Base-by-base conservation (phyloP, 2,113 vertebrate species). In the Picathartes gymnocephalus region DNA sequence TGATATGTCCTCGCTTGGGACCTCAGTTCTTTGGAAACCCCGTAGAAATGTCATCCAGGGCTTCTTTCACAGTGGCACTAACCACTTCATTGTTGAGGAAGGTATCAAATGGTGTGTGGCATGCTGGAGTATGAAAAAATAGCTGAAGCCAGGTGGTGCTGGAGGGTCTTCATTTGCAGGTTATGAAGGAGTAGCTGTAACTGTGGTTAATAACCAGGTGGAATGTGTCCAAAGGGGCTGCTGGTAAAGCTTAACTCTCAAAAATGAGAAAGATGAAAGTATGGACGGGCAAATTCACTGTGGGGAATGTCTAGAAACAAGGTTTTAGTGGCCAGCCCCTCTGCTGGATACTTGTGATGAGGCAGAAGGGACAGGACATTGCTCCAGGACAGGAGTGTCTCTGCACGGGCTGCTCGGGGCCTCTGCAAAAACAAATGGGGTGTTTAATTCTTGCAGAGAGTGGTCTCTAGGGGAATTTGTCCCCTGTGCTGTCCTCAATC, bases 31-130 rank as follows among this genome's bases (percentile, higher is more conserved):
- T 86, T 92, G 84, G 77, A 79, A 95, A 77, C 33, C 90, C 53
- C 82, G 66, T 16, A 77, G 95, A 94, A 91, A 96, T 88, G 70
- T 87, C 20, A 16, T 81, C 92, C 94, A 93, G 74, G 54, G 89
- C 82, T 79, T 62, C 90, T 96, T 79, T 94, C 88, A 95, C 77
- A 89, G 39, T 68, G 86, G 40, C 83, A 82, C 77, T 94, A 88
- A 92, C 82, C 1, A 5, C 84, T 95, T 97, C 96, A 97, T 98
- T 97, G 96, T 93, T 95, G 95, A 91, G 90, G 79, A 97, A 95
- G 96, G 83, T 65, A 92, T 90, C 66, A 97, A 92, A 85, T 19
- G 58, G 40, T 78, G 86, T 89, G 96, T 94, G 88, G 83, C 48
- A 25, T 40, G 81, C 31, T 19, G 22, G 61, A 47, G 57, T 51